Percentiles rank a stretch among this genome's conserved stretches.
Conservation (phyloP, 2,113 vertebrate genomes). For the Podilymbus podiceps region DNA sequence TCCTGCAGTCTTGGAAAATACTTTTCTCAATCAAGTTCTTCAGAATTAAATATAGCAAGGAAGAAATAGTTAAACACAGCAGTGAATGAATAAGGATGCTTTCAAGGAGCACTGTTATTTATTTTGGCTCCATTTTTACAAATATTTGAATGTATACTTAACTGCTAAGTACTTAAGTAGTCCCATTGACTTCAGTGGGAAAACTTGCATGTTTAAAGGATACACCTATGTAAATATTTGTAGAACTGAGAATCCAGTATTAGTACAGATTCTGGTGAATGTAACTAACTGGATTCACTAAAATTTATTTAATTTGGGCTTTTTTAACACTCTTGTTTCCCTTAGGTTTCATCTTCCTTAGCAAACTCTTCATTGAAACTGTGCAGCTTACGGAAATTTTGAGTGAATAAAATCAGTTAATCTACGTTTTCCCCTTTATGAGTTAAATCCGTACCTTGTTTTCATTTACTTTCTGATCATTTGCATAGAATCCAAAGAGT, state of each 20-base stretch:
- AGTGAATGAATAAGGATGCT: background rate
- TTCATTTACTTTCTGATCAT: background rate
- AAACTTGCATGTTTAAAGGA: background rate
- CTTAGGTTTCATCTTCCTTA: background rate
- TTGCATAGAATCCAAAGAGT: background rate
- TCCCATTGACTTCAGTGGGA: background rate
- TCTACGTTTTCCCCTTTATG: background rate
- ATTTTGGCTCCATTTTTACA: slow-evolving; percentile 8
- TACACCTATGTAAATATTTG: slow-evolving; percentile 4
- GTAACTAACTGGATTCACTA: background rate
- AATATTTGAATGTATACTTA: slow-evolving; percentile 27
- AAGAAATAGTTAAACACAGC: background rate
- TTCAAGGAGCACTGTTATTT: background rate
- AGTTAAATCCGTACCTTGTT: background rate
- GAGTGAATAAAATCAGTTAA: background rate
- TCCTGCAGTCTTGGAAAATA: background rate
- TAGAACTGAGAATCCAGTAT: background rate
- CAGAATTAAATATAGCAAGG: background rate
- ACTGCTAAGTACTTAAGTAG: background rate
- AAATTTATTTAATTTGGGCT: background rate
- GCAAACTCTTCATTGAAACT: background rate
- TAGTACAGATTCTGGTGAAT: background rate
- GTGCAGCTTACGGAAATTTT: background rate
- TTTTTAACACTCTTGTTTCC: background rate
- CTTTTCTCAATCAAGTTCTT: background rate